Percentiles rank a stretch among this genome's conserved stretches.
Conservation (phyloP, 2,888 invertebrate genomes). For the Machimus atricapillus region DNA sequence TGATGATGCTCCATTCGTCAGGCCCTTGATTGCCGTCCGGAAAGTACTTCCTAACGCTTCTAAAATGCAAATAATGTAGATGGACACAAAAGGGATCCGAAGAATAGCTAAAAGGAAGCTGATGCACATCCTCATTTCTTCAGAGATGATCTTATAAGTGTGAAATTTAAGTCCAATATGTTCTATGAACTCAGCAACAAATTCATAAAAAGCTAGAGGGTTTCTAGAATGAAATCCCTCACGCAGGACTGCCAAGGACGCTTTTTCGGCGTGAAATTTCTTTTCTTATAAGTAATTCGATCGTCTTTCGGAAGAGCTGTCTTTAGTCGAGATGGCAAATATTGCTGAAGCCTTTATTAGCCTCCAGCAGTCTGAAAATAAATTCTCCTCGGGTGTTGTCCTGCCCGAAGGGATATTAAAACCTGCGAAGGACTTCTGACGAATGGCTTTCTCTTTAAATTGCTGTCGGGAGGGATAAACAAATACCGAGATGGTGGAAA, state of each 20-base stretch:
- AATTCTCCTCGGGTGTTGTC: background rate
- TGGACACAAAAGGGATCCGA: background rate
- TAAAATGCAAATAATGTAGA: background rate
- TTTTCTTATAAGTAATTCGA: background rate
- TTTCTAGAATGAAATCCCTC: background rate
- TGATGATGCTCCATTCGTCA: background rate
- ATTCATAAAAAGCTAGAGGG: background rate
- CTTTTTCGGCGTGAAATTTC: background rate
- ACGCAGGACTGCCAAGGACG: background rate
- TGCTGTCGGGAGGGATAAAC: background rate
- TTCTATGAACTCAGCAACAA: background rate
- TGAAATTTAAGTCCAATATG: background rate
- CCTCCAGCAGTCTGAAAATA: background rate
- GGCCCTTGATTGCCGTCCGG: background rate
- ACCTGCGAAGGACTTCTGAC: background rate
- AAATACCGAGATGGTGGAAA: background rate
- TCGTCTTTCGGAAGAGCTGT: background rate
- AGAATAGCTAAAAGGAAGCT: background rate
- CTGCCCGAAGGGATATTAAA: slow-evolving; percentile 3
- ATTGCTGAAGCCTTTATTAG: slow-evolving; percentile 2
- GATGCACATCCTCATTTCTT: background rate
- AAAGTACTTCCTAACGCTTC: background rate
- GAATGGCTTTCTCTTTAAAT: slow-evolving; percentile 1
- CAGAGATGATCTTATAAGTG: background rate
- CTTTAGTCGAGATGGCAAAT: background rate